Evolutionary conservation across 2,797 vertebrate species (phyloP), one percentile per base, ranked within the genome.

Genomic region (Ataeniobius toweri): DNA sequence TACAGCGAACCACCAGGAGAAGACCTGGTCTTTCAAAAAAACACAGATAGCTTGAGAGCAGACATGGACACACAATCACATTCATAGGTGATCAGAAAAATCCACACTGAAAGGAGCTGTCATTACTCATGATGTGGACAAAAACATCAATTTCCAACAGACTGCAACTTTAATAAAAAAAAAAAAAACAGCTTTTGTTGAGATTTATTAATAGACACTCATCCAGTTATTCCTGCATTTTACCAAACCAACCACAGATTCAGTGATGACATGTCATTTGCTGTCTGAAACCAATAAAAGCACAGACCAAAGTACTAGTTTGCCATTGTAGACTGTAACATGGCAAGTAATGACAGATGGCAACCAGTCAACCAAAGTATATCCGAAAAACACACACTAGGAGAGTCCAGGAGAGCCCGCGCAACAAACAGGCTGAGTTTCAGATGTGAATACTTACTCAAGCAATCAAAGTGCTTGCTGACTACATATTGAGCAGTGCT

Each of bases 251-350:
- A 88, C 80, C 56, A 87, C 79, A 73, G 83, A 89, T 78, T 82
- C 81, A 87, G 84, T 81, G 85, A 85, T 79, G 76, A 89, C 87
- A 89, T 89, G 87, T 86, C 92, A 93, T 92, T 89, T 92, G 73
- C 91, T 89, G 91, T 94, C 94, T 90, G 88, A 95, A 94, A 95
- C 85, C 87, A 94, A 93, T 91, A 92, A 95, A 95, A 94, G 95
- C 93, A 93, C 94, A 95, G 88, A 96, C 96, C 96, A 96, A 96
- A 96, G 96, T 94, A 93, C 89, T 93, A 89, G 87, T 89, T 91
- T 87, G 92, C 91, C 87, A 91, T 88, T 90, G 83, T 82, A 86
- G 86, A 89, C 89, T 90, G 89, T 86, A 88, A 92, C 78, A 86
- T 83, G 77, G 81, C 77, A 90, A 91, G 85, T 89, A 85, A 89